Conservation (phyloP, 2,888 invertebrate species). For the Cecidostiba fungosa region DNA sequence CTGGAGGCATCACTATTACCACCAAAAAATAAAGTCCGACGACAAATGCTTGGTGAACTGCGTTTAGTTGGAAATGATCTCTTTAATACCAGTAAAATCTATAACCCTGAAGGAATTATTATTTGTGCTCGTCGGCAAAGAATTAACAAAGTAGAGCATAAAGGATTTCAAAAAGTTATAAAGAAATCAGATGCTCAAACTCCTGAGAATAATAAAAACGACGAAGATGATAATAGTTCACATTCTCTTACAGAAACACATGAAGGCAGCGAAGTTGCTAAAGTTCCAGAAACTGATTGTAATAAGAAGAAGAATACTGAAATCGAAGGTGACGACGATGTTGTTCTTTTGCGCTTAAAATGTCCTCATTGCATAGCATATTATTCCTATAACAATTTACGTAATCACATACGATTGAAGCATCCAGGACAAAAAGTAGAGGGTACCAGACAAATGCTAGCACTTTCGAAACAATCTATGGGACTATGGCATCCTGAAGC, state of each 20-base stretch:
- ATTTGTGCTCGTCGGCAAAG: background rate
- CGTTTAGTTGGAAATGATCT: background rate
- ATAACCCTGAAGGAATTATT: conserved; percentile 4
- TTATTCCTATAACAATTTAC: background rate
- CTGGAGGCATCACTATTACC: background rate
- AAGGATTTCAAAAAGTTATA: background rate
- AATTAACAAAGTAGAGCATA: background rate
- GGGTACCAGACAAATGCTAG: background rate
- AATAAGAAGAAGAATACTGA: background rate
- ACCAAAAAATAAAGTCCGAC: background rate
- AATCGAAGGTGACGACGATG: background rate
- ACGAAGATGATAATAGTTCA: background rate
- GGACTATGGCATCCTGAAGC: background rate
- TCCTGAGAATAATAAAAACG: background rate
- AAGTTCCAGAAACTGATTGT: background rate
- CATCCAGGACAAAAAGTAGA: background rate
- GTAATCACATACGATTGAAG: background rate
- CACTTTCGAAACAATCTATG: background rate
- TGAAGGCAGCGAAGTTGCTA: background rate
- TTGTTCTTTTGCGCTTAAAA: background rate
- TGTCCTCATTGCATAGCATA: conserved; percentile 1
- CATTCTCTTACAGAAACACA: background rate
- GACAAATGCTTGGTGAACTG: background rate
- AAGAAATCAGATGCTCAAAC: background rate
- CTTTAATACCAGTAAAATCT: background rate